Evolutionary conservation across 2,113 vertebrate species (phyloP), one percentile per base, ranked within the genome.

Genomic region (Pluvialis apricaria): DNA sequence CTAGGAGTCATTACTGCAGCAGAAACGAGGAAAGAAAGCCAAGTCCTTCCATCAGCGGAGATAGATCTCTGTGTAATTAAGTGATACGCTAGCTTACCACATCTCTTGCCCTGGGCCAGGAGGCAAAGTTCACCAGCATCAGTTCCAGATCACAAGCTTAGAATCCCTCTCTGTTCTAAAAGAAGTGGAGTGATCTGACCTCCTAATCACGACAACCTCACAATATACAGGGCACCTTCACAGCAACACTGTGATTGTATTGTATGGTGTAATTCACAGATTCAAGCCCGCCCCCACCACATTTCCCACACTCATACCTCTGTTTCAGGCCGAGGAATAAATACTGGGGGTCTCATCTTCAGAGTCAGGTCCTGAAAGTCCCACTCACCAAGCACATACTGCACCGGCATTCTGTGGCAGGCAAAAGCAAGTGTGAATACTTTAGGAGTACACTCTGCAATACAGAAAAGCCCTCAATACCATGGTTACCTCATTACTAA

Each of bases 341-440:
- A 99, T 14, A 99, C 99, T 5, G 99, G 99, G 47, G 99, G 98
- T 86, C 93, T 98, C 99, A 99, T 99, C 98, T 99, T 99, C 95
- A 99, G 97, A 4, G 97, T 99, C 94, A 99, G 96, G 55, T 99
- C 99, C 90, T 97, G 98, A 91, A 99, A 99, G 97, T 99, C 99
- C 99, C 99, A 99, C 97, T 99, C 99, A 51, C 99, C 98, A 51
- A 99, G 99, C 78, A 99, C 98, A 62, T 99, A 99, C 93, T 99
- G 99, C 85, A 99, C 98, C 0, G 99, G 99, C 98, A 99, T 99
- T 88, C 99, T 99, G 92, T 20, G 25, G 28, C 57, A 91, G 62
- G 68, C 44, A 92, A 79, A 85, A 28, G 55, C 19, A 45, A 84
- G 40, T 0, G 13, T 34, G 18, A 64, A 15, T 0, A 4, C 58